phyloP scores from a whole-genome alignment of 35 echinoderm and acorn worm genomes.

The Eucidaris tribuloides region DNA sequence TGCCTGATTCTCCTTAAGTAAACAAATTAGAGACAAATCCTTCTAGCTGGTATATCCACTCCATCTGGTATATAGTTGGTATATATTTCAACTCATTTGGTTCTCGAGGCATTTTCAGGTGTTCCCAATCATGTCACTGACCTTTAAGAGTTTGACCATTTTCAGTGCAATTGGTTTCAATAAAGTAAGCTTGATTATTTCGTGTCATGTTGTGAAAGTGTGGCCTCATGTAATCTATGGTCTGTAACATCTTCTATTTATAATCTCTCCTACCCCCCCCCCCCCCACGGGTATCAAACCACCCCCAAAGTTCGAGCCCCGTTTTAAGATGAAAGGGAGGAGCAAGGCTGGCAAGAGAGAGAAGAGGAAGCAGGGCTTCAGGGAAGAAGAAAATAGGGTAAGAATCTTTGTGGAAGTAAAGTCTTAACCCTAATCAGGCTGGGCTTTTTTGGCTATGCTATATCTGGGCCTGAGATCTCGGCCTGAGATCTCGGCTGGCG shows the following conservation, averaged over 20 bases:
- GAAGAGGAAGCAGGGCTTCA: conserved; percentile 63
- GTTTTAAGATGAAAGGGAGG: conserved; percentile 70
- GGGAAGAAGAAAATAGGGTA: conserved; percentile 71
- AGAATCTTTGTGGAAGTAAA: no score
- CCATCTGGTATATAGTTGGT: no score
- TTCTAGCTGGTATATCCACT: no score
- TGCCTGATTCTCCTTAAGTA: no score
- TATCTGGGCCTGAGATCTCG: no score
- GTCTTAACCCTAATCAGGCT: no score
- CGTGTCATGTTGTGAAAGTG: neutral
- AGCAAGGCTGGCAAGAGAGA: conserved; percentile 69
- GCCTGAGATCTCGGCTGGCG: no score
- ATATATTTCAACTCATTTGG: no score
- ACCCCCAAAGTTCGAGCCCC: conserved; percentile 58
- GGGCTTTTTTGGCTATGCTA: no score
- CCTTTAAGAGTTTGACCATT: neutral
- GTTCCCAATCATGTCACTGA: no score
- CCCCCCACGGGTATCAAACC: conserved; percentile 32
- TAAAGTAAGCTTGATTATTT: neutral
- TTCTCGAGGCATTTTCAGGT: no score
- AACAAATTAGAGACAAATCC: no score
- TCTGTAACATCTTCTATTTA: neutral
- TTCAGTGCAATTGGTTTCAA: neutral
- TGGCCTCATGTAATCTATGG: neutral
- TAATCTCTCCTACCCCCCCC: neutral